phyloP scores from a whole-genome alignment of 2,797 vertebrate species.

The Manis javanica region DNA sequence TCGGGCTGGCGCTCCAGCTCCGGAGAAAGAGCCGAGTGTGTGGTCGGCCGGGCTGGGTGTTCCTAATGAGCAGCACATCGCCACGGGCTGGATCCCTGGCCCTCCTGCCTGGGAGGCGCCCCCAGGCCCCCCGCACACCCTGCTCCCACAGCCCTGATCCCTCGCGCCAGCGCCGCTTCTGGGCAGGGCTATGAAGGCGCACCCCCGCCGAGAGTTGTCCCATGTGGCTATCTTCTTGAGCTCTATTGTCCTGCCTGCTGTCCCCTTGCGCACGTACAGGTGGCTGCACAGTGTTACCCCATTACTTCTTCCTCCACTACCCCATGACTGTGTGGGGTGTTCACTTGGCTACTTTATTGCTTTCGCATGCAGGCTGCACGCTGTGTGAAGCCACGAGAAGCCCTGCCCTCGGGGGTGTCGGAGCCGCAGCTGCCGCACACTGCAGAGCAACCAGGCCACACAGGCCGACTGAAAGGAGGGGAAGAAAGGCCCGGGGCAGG shows the following conservation, averaged over 20 bases:
- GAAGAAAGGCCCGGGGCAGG: background rate
- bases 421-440: background rate
- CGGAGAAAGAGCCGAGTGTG: background rate
- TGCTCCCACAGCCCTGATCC: background rate
- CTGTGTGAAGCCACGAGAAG: background rate
- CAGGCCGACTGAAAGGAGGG: background rate
- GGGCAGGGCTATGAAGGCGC: background rate
- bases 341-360: background rate
- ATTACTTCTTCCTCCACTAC: background rate
- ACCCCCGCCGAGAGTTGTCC: background rate
- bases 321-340: no score
- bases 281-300: background rate
- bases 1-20: background rate
- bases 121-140: no score
- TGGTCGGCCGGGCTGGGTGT: background rate
- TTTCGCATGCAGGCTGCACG: background rate
- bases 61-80: background rate
- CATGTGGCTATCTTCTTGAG: rapidly evolving
- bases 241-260: rapidly evolving
- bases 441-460: background rate
- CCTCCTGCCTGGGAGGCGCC: rapidly evolving
- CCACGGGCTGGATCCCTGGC: background rate
- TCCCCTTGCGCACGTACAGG: background rate
- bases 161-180: background rate
- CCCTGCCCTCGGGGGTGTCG: background rate